A percentile compares a stretch with the other conserved stretches of the same genome.
These are phyloP conservation scores for Nomada fabriciana DNA, from an alignment of 2,888 invertebrate species.

Conservation along the genomic window DNA sequence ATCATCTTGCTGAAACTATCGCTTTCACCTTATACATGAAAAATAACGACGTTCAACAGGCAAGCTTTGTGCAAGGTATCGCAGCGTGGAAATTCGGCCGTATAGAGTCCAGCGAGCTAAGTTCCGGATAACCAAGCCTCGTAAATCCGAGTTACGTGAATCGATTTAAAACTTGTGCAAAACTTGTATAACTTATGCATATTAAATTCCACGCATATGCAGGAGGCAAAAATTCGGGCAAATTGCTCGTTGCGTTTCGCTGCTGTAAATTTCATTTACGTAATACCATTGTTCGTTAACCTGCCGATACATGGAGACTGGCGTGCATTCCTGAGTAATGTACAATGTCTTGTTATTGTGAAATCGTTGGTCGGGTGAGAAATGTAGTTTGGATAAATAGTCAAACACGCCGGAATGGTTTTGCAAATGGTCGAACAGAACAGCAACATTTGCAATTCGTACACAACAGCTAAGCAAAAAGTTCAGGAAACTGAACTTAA, in stretches of 20 bases:
- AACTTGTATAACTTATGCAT: slow-evolving; percentile 3
- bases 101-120: background rate
- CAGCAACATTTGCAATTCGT: too few relatives aligned
- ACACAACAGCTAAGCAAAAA: too few relatives aligned
- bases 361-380: background rate
- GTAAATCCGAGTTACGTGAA: slow-evolving; percentile 17
- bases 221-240: background rate
- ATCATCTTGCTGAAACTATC: background rate
- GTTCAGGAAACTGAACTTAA: too few relatives aligned
- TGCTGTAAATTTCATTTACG: background rate
- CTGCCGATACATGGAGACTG: background rate
- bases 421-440: too few relatives aligned
- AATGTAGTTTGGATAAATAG: background rate
- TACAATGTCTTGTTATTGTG: background rate
- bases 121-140: slow-evolving; percentile 15
- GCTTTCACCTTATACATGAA: slow-evolving; percentile 17
- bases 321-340: background rate
- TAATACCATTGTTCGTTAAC: slow-evolving; percentile 6
- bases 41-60: slow-evolving; percentile 4
- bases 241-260: background rate
- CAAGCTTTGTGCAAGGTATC: slow-evolving; percentile 17
- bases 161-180: background rate
- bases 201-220: background rate
- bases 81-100: slow-evolving; percentile 13
- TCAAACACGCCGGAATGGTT: background rate